Conservation (phyloP, 2,797 vertebrate genomes). For the Chaenodraco wilsoni region DNA sequence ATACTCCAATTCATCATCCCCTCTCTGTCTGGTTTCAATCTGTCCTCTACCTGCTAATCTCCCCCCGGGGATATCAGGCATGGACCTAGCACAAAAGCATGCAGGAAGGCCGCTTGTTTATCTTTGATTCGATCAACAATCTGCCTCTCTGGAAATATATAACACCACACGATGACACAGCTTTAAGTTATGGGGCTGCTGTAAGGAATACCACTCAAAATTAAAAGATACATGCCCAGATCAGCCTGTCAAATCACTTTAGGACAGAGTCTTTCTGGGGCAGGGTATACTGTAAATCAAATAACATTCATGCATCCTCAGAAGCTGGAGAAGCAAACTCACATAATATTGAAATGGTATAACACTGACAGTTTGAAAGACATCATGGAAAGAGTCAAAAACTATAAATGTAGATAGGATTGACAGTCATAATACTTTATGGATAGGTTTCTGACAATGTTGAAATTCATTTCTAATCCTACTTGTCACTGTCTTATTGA, state of each 20-base stretch:
- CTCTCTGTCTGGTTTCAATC: constrained; percentile 63
- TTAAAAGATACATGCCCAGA: constrained; percentile 36
- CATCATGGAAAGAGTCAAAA: constrained; percentile 3
- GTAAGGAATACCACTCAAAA: constrained; percentile 36
- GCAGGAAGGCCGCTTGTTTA: constrained; percentile 50
- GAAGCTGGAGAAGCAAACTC: constrained; percentile 3
- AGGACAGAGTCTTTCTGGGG: constrained; percentile 21
- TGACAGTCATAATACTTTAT: not conserved
- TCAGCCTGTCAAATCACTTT: constrained; percentile 38
- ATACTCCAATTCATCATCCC: constrained; percentile 61
- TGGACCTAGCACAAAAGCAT: constrained; percentile 39
- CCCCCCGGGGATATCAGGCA: constrained; percentile 41
- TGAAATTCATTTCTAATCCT: constrained; percentile 9
- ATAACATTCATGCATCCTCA: not conserved
- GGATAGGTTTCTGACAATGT: constrained; percentile 15
- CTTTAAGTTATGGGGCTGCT: constrained; percentile 33
- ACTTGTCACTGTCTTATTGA: constrained; percentile 54
- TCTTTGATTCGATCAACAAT: constrained; percentile 63
- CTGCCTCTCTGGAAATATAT: constrained; percentile 50
- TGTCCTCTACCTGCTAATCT: constrained; percentile 67
- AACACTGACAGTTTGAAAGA: constrained; percentile 9
- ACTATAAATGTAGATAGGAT: constrained; percentile 50
- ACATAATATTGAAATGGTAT: not conserved
- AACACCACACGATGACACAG: constrained; percentile 16
- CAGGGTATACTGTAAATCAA: constrained; percentile 11